These are phyloP conservation scores for Lagocephalus sceleratus DNA, from an alignment of 2,797 vertebrate genomes.

Conservation along the genomic window DNA sequence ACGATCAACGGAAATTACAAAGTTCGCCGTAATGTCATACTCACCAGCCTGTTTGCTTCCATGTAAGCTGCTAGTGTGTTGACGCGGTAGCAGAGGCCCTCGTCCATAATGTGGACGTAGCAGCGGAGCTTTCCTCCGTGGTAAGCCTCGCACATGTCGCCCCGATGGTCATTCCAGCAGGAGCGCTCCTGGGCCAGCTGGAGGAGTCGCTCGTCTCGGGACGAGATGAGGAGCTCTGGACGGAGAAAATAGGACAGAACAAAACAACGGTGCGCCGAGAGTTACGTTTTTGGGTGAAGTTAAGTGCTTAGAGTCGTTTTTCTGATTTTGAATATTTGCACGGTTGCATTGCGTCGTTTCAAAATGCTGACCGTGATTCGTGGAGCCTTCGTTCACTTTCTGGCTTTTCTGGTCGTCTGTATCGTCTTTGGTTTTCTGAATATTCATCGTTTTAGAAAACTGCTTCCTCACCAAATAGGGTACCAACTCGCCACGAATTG, in stretches of 20 bases:
- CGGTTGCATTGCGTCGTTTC: background rate
- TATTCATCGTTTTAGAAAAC: slow-evolving; percentile 80
- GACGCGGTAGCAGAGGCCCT: slow-evolving; percentile 91
- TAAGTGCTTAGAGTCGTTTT: too few species aligned
- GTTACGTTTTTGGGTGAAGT: too few species aligned
- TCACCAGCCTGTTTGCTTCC: slow-evolving; percentile 94
- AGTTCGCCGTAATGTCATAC: slow-evolving; percentile 28
- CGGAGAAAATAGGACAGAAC: background rate
- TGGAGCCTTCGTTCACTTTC: slow-evolving; percentile 79
- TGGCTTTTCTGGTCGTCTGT: slow-evolving; percentile 67
- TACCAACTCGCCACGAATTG: slow-evolving; percentile 91
- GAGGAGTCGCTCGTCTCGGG: slow-evolving; percentile 80
- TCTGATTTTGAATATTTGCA: background rate
- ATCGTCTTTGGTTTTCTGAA: slow-evolving; percentile 74
- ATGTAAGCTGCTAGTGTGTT: slow-evolving; percentile 92
- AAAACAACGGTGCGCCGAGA: background rate
- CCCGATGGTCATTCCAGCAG: slow-evolving; percentile 91
- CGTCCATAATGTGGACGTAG: slow-evolving; percentile 92
- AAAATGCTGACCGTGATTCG: slow-evolving; percentile 74
- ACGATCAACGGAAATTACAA: background rate
- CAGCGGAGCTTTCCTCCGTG: slow-evolving; percentile 88
- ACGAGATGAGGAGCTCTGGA: slow-evolving; percentile 69
- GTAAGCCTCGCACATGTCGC: slow-evolving; percentile 87
- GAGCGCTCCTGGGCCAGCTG: slow-evolving; percentile 84
- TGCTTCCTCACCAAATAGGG: slow-evolving; percentile 94